Percentiles rank a stretch among this genome's conserved stretches.
These are phyloP conservation scores for Acrobasis suavella DNA, from an alignment of 2,888 invertebrate genomes.

Conservation along the genomic window DNA sequence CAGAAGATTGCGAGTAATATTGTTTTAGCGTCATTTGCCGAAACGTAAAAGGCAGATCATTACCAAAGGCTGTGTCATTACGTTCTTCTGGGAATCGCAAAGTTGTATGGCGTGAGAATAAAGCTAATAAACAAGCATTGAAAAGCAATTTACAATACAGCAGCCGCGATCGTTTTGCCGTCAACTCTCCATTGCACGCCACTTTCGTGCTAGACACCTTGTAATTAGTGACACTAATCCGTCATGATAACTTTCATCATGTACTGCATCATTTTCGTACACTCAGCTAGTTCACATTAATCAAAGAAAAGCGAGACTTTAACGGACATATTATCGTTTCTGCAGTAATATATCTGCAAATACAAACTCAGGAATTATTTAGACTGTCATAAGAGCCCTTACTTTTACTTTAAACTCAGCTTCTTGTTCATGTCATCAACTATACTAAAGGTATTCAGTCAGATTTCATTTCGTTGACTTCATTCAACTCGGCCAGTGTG, in stretches of 20 bases:
- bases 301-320: background rate
- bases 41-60: conserved; percentile 25
- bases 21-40: conserved; percentile 8
- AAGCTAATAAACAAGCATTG: conserved; percentile 20
- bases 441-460: no score
- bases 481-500: conserved; percentile 4
- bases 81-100: conserved; percentile 24
- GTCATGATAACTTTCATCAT: conserved; percentile 14
- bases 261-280: background rate
- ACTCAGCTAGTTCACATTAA: conserved; percentile 5
- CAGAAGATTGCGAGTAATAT: background rate
- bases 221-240: conserved; percentile 19
- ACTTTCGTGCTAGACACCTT: conserved; percentile 10
- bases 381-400: no score
- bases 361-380: no score
- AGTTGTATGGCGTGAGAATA: conserved; percentile 18
- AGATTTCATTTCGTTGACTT: background rate
- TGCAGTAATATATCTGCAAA: background rate
- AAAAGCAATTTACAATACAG: conserved; percentile 19
- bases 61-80: conserved; percentile 9
- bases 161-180: background rate
- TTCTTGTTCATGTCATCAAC: no score
- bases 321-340: background rate
- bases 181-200: conserved; percentile 11
- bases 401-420: no score